Evolutionary conservation across 2,797 vertebrate genomes (phyloP).

Genomic region (Potorous gilbertii): DNA sequence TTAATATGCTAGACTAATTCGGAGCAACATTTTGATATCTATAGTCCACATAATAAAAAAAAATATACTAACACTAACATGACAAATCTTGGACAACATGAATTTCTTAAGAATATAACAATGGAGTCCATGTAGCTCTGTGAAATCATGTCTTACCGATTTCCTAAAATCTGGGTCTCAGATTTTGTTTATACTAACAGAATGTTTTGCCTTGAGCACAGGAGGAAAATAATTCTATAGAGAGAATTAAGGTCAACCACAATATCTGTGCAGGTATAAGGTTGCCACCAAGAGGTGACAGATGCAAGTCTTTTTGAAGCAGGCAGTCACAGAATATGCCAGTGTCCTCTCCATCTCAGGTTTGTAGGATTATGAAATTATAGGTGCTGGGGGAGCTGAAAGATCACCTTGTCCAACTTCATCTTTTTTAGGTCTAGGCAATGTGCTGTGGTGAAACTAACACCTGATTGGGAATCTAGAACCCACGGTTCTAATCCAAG

Average conservation of each 20-base stretch:
- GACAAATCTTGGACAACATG: background rate
- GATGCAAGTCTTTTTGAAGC: background rate
- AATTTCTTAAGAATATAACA: conserved; percentile 6
- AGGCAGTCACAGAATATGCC: background rate
- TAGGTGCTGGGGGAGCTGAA: background rate
- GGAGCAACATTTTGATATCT: background rate
- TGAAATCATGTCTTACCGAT: background rate
- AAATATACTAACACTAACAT: background rate
- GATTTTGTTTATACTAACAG: background rate
- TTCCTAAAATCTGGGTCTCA: conserved; percentile 7
- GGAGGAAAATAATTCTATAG: background rate
- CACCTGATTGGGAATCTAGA: background rate
- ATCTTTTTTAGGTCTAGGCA: background rate
- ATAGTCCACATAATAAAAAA: background rate
- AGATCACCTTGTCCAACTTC: background rate
- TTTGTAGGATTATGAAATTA: background rate
- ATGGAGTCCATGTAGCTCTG: background rate
- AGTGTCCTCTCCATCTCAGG: background rate
- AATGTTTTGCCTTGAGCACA: background rate
- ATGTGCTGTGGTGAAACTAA: background rate
- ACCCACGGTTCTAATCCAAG: background rate
- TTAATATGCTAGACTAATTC: background rate
- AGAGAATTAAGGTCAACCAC: background rate
- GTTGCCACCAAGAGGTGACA: background rate
- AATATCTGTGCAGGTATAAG: background rate